phyloP scores from a whole-genome alignment of 2,113 vertebrate species.

The human region DNA sequence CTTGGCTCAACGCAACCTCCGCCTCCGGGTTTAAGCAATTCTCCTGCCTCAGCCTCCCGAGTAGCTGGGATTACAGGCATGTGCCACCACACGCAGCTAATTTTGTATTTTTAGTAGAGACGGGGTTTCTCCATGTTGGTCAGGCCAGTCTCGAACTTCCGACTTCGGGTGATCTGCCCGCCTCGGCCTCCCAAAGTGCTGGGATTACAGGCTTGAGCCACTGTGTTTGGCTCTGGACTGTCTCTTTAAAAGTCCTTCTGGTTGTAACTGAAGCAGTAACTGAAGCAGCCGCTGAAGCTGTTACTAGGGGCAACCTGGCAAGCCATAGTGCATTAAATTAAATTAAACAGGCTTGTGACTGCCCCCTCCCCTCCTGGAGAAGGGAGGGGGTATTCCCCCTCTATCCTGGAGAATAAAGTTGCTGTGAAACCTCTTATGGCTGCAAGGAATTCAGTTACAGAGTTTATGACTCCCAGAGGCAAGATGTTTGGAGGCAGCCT shows the following conservation, averaged over 20 bases:
- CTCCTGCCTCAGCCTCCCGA: too few species aligned
- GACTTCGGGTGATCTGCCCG: too few species aligned
- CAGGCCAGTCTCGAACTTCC: too few species aligned
- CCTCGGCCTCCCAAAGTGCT: too few species aligned
- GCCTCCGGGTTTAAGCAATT: too few species aligned
- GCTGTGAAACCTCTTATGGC: not conserved
- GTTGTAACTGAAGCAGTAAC: constrained; percentile 32
- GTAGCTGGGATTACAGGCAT: too few species aligned
- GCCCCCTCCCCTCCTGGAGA: constrained; percentile 4
- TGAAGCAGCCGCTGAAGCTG: constrained; percentile 57
- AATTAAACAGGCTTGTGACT: constrained; percentile 69
- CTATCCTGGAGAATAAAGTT: constrained; percentile 54
- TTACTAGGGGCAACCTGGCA: constrained; percentile 75
- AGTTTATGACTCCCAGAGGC: constrained; percentile 25
- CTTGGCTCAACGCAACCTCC: too few species aligned
- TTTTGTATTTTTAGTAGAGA: too few species aligned
- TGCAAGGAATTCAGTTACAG: not conserved
- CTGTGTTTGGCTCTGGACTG: not conserved
- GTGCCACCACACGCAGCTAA: too few species aligned
- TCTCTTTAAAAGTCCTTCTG: constrained; percentile 72
- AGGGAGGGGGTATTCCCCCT: not conserved
- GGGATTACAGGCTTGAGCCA: too few species aligned
- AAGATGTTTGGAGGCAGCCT: not conserved
- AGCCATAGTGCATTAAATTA: constrained; percentile 66
- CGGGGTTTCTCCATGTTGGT: too few species aligned